Evolutionary conservation across 2,888 invertebrate species (phyloP), one percentile per base, ranked within the genome.

Genomic region (Seira ritae): DNA sequence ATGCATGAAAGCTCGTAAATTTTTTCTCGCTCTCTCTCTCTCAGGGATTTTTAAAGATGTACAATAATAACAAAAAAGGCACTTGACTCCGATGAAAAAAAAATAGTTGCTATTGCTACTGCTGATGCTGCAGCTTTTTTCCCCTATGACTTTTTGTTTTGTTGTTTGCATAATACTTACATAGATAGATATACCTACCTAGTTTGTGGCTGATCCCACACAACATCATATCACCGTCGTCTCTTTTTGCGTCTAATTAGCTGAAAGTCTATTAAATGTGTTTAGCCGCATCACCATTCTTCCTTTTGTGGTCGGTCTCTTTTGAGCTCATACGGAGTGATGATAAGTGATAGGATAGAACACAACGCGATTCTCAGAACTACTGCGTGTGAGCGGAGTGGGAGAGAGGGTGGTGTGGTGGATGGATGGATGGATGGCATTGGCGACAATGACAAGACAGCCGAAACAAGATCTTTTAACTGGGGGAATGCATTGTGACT

Each of bases 171-270:
- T n/a, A n/a, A n/a, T n/a, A n/a, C n/a, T 31, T 31, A 31, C 31
- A 31, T 31, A 8, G 3, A 31, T 8, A 31, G 31, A n/a, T n/a
- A n/a, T n/a, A n/a, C n/a, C n/a, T n/a, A n/a, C n/a, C n/a, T 31
- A 31, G 31, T 31, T 31, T 31, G 31, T 31, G 31, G 31, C 31
- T 31, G 31, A 31, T 31, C 31, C 31, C 31, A 31, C 31, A 8
- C 3, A 2, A 31, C 31, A 31, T 8, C 81, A 8, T 88, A 3
- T 55, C 3, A 2, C 2, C 31, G 8, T 8, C 81, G 31, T 88
- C 55, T 55, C 55, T 85, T 83, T 86, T 87, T 86, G 85, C 85
- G 81, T 85, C 86, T 86, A 85, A 85, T 86, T 84, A 85, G 86
- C 85, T 85, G 80, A 83, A 83, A 79, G 83, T 81, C 86, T 86